These are phyloP conservation scores for Pterocles orientalis DNA, from an alignment of 2,113 vertebrate species.

Conservation along the genomic window DNA sequence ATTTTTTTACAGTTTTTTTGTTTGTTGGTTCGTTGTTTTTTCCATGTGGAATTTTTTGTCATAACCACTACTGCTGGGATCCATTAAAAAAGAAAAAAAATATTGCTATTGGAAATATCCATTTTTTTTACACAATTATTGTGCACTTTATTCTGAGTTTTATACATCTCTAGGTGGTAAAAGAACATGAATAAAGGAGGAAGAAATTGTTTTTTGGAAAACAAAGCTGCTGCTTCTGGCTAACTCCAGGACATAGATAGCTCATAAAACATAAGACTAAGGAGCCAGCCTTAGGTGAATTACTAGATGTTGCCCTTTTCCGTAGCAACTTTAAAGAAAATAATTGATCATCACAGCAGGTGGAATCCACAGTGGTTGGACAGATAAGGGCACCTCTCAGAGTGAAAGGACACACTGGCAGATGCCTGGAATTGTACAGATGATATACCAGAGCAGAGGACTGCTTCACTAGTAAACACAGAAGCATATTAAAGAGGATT, in stretches of 20 bases:
- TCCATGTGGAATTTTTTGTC: neutral
- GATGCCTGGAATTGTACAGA: neutral
- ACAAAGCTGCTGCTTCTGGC: neutral
- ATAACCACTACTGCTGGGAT: neutral
- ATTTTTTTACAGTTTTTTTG: neutral
- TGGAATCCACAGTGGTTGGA: neutral
- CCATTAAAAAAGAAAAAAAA: neutral
- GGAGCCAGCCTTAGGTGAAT: neutral
- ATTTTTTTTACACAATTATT: neutral
- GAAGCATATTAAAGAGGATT: neutral
- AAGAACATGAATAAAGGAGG: neutral
- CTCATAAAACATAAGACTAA: neutral
- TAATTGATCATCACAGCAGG: neutral
- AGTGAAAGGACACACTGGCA: neutral
- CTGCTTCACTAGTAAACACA: neutral
- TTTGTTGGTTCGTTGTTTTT: neutral
- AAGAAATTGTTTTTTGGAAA: neutral
- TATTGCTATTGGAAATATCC: neutral
- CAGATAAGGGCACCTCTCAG: neutral
- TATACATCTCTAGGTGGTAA: neutral
- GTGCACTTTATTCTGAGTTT: neutral
- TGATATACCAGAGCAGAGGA: neutral
- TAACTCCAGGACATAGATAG: neutral
- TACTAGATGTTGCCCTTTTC: neutral
- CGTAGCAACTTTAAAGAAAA: neutral